Conservation (phyloP, 1,140 invertebrate genomes). For the Conopomorpha cramerella region DNA sequence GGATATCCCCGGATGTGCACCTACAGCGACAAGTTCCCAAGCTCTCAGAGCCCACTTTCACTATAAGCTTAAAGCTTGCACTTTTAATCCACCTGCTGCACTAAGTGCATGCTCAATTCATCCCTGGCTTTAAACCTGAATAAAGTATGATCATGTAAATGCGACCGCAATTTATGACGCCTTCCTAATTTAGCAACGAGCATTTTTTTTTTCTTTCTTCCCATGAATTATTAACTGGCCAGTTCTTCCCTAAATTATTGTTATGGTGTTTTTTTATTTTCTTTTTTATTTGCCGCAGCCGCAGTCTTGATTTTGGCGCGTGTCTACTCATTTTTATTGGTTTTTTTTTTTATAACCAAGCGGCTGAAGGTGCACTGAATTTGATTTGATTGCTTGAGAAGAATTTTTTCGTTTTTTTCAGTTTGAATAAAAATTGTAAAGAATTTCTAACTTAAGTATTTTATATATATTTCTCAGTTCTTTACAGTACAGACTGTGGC, state of each 20-base stretch:
- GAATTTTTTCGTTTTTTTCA: background rate
- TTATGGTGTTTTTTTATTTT: conserved; percentile 9
- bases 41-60: no score
- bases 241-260: conserved; percentile 18
- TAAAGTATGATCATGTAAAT: conserved; percentile 22
- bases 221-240: conserved; percentile 18
- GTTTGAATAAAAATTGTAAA: no score
- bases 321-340: background rate
- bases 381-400: background rate
- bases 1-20: no score
- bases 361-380: background rate
- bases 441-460: no score
- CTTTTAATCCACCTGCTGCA: conserved; percentile 24
- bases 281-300: conserved; percentile 1
- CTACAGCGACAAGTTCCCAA: no score
- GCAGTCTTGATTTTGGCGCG: conserved; percentile 1
- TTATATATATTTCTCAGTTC: background rate
- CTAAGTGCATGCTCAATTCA: conserved; percentile 18
- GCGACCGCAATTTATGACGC: conserved; percentile 14
- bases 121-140: conserved; percentile 8
- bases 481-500: background rate
- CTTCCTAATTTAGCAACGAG: conserved; percentile 11
- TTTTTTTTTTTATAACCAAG: no score
- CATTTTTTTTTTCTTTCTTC: conserved; percentile 20
- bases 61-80: conserved; percentile 6